Evolutionary conservation across 2,888 invertebrate species (phyloP), one percentile per base, ranked within the genome.

Genomic region (Cybosia mesomella): DNA sequence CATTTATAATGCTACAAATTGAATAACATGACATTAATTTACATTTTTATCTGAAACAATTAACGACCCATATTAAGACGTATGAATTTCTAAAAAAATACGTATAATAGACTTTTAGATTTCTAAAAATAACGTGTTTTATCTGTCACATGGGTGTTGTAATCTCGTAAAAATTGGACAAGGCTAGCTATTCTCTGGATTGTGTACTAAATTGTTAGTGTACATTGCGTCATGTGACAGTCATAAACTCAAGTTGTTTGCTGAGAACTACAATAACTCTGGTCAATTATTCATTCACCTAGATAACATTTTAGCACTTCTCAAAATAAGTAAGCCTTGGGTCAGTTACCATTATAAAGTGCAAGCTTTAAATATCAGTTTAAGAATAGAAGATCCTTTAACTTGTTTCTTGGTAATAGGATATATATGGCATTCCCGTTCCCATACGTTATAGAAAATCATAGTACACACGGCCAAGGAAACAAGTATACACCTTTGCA

Each of bases 1-100:
- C 66, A 71, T 73, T 75, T 70, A 72, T 75, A 62, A 60, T 32
- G 34, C 32, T 57, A n/a, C 13, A 55, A 68, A 72, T 67, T 68
- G 24, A 57, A 34, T 54, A 34, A 59, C 43, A 63, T 62, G 64
- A 65, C 63, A 49, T 18, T 55, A 43, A 43, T 49, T 49, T 49
- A 49, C n/a, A 49, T n/a, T 49, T 49, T 49, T 55, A 58, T 58
- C 32, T 58, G 1, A 58, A 58, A 58, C 58, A 32, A 59, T 53
- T 66, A 53, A 34, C 24, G 3, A 18, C n/a, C n/a, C n/a, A 49
- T n/a, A n/a, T 9, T n/a, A 18, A 43, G 15, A 36, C 15, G 39
- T 39, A 7, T 3, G 15, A 13, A 5, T 18, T 49, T 49, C 18
- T 8, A 32, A n/a, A 32, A 53, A 18, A 18, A 13, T 1, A 2